Evolutionary conservation across 2,113 vertebrate genomes (phyloP).

Genomic region (Oophaga pumilio): DNA sequence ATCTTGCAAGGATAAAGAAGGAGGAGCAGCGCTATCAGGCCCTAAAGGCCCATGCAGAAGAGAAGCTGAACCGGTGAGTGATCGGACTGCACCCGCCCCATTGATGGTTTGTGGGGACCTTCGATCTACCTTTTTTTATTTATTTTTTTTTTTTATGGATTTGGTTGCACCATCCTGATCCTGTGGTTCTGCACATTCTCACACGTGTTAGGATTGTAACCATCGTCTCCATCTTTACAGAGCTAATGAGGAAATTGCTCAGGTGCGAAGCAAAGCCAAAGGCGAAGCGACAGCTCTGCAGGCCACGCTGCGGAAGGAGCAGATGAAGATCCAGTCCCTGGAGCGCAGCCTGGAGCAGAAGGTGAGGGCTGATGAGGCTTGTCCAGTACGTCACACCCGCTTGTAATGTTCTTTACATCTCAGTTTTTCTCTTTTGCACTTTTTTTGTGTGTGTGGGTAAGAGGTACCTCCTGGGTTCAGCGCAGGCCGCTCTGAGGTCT

Average conservation of each 20-base stretch:
- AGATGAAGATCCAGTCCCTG: conserved; percentile 84
- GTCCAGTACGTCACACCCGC: no score
- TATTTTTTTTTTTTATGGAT: no score
- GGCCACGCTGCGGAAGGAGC: conserved; percentile 82
- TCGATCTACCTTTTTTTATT: no score
- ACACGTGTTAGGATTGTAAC: not conserved
- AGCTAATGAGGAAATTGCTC: conserved; percentile 85
- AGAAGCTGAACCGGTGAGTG: conserved; percentile 82
- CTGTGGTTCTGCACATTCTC: not conserved
- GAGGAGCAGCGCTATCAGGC: conserved; percentile 87
- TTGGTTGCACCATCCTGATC: no score
- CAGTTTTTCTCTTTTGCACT: no score
- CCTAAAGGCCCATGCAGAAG: conserved; percentile 88
- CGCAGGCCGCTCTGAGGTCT: no score
- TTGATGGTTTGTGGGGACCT: no score
- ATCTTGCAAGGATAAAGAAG: conserved; percentile 78
- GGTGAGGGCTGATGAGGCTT: conserved; percentile 62
- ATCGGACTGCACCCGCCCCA: no score
- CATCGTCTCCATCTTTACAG: conserved; percentile 64
- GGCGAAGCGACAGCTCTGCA: conserved; percentile 78
- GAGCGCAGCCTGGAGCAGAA: conserved; percentile 88
- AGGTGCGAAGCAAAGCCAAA: conserved; percentile 79
- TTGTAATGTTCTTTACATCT: no score
- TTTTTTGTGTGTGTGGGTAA: no score
- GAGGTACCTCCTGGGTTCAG: no score